phyloP scores from a whole-genome alignment of 2,888 invertebrate species.

The Rhopalosiphum nymphaeae region DNA sequence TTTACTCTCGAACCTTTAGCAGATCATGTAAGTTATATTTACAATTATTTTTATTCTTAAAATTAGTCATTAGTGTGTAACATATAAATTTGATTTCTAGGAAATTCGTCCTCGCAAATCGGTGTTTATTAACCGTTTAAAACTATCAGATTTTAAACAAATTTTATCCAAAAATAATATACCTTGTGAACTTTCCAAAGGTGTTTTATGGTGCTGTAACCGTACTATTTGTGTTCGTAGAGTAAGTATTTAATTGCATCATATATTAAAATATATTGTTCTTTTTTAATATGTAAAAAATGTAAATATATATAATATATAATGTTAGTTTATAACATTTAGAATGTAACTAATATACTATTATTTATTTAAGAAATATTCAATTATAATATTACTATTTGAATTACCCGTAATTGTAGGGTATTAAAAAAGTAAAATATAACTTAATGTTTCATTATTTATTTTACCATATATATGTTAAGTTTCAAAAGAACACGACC shows the following conservation, averaged over 20 bases:
- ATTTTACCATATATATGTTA: too few relatives aligned
- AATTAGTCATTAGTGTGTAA: background rate
- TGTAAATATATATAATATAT: background rate
- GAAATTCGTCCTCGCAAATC: constrained; percentile 80
- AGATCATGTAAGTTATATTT: constrained; percentile 1
- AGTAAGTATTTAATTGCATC: constrained; percentile 72
- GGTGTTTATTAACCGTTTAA: constrained; percentile 92
- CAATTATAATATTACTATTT: too few relatives aligned
- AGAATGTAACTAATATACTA: background rate
- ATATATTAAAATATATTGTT: background rate
- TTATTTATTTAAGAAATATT: background rate
- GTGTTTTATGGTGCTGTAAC: constrained; percentile 94
- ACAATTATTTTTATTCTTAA: background rate
- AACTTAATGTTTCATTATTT: too few relatives aligned
- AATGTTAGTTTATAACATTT: background rate
- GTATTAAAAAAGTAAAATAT: too few relatives aligned
- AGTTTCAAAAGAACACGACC: too few relatives aligned
- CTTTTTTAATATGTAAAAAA: background rate
- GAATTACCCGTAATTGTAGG: too few relatives aligned
- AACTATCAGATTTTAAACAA: constrained; percentile 91
- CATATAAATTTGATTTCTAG: constrained; percentile 68
- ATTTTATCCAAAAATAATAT: constrained; percentile 82
- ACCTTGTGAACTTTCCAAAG: constrained; percentile 88
- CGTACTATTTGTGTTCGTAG: constrained; percentile 89
- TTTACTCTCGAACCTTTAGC: constrained; percentile 62